Evolutionary conservation across 2,113 vertebrate genomes (phyloP).

Genomic region (Alces alces): DNA sequence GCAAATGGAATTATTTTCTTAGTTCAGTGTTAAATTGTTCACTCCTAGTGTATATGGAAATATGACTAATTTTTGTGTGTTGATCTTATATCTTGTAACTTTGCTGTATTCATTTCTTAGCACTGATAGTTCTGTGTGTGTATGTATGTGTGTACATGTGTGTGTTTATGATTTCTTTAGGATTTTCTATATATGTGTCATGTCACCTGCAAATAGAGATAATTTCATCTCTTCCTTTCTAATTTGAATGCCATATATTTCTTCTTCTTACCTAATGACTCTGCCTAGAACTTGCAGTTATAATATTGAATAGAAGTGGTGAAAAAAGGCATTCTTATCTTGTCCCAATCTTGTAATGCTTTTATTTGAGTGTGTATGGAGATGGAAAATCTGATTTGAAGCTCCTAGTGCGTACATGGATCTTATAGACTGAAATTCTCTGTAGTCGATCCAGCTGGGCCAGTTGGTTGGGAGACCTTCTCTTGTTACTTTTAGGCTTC

Average conservation of each 20-base stretch:
- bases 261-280: background rate
- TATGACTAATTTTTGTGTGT: background rate
- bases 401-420: background rate
- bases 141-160: background rate
- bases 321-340: background rate
- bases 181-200: background rate
- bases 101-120: background rate
- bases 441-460: background rate
- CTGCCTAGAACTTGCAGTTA: background rate
- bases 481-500: background rate
- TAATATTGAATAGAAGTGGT: background rate
- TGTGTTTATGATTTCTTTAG: background rate
- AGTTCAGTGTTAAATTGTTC: background rate
- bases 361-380: background rate
- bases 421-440: background rate
- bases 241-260: background rate
- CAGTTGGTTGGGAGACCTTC: background rate
- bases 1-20: background rate
- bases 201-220: background rate
- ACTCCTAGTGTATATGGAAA: background rate
- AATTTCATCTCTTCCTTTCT: background rate
- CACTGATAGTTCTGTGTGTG: background rate
- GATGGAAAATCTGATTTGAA: background rate
- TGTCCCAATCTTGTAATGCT: background rate
- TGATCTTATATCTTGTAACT: background rate